Base-by-base conservation (phyloP, 2,888 invertebrate species). In the Eupithecia abbreviata region DNA sequence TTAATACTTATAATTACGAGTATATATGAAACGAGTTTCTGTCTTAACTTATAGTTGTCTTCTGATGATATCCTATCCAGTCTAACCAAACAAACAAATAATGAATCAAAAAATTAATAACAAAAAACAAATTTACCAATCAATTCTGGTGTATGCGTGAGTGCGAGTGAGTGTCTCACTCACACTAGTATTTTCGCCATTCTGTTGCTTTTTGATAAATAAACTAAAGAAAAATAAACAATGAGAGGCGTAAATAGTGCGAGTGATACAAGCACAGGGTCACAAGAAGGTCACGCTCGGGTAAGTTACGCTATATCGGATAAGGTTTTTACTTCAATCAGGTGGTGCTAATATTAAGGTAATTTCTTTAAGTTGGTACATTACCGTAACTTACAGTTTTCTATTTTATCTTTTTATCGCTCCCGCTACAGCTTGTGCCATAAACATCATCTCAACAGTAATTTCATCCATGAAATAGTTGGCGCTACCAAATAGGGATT, bases 401-500 rank as follows among this genome's bases (percentile, higher is more conserved):
- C 13, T 7, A 4, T 18, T n/a, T 4, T 43, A 9, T 72, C 51
- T 51, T 41, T 2, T 77, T 79, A 68, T 73, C 84, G 84, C 84
- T 65, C 51, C 72, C 88, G 88, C 88, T 76, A n/a, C 79, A 76
- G 58, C 88, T 80, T 71, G 4, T 83, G 58, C 9, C 84, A 82
- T 80, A 80, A 15, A 83, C 87, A 87, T 77, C 45, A 80, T 82
- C 67, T 85, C 81, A 85, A 85, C 88, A 91, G 93, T 94, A 94
- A 95, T 94, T 94, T 93, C 93, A 95, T 93, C 94, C 94, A 93
- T 95, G 94, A 94, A 95, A 94, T 94, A 95, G 94, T 95, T 94
- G 94, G 92, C 91, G 93, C 93, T 94, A 94, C 94, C 94, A 94
- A 95, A 95, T 93, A 93, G 91, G 94, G 94, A 93, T 94, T 93